Percentiles rank a stretch among this genome's conserved stretches.
Conservation (phyloP, 2,888 invertebrate species). For the Camponotus fellah region DNA sequence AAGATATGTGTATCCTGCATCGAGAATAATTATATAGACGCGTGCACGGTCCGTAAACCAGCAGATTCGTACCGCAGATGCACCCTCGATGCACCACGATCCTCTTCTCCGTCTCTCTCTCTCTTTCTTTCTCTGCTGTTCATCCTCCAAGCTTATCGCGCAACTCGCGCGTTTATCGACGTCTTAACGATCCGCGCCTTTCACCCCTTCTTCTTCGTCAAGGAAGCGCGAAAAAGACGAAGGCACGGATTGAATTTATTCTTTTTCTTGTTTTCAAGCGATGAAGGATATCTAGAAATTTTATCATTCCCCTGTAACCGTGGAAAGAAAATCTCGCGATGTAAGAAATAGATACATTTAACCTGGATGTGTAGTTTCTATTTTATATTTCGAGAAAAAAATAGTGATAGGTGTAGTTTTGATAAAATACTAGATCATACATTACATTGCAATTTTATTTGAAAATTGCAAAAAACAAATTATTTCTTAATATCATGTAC, state of each 20-base stretch:
- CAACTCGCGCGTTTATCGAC: conserved; percentile 41
- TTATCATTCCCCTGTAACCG: neutral
- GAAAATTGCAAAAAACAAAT: too few relatives aligned
- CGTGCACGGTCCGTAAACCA: conserved; percentile 73
- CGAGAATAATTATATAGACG: conserved; percentile 80
- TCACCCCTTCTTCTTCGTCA: conserved; percentile 9
- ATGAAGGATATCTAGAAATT: neutral
- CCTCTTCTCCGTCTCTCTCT: conserved; percentile 43
- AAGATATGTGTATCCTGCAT: conserved; percentile 79
- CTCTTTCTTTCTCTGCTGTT: conserved; percentile 15
- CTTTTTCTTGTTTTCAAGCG: neutral
- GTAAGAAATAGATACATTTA: neutral
- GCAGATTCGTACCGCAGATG: conserved; percentile 78
- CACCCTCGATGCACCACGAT: conserved; percentile 61
- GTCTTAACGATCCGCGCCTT: conserved; percentile 44
- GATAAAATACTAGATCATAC: too few relatives aligned
- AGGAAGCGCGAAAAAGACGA: conserved; percentile 20
- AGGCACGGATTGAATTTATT: conserved; percentile 15
- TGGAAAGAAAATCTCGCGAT: neutral
- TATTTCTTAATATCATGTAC: too few relatives aligned
- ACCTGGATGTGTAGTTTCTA: too few relatives aligned
- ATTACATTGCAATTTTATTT: too few relatives aligned
- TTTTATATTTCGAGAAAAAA: too few relatives aligned
- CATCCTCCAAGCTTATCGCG: conserved; percentile 25
- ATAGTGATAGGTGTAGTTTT: too few relatives aligned